Conservation (phyloP, 1,140 invertebrate species). For the Lordiphosa stackelbergi region DNA sequence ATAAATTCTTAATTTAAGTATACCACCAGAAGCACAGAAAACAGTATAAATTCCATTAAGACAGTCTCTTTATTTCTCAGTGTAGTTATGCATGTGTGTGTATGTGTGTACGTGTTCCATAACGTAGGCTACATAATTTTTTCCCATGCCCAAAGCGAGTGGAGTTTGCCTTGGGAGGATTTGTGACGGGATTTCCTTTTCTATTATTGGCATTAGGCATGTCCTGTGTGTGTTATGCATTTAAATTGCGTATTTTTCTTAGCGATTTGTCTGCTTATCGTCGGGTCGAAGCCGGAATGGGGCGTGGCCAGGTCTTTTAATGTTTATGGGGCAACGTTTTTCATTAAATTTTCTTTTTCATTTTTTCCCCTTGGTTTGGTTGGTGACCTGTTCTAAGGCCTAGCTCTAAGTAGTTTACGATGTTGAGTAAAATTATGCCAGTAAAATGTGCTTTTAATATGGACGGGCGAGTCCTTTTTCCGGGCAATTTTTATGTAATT, state of each 20-base stretch:
- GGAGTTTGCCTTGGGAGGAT: slow-evolving; percentile 60
- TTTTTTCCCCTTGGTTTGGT: slow-evolving; percentile 1
- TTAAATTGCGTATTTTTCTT: slow-evolving; percentile 78
- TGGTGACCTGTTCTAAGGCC: slow-evolving; percentile 40
- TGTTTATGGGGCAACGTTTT: slow-evolving; percentile 73
- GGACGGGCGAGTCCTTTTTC: slow-evolving; percentile 34
- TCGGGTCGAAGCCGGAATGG: slow-evolving; percentile 28
- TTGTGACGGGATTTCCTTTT: slow-evolving; percentile 77
- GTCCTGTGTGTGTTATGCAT: slow-evolving; percentile 77
- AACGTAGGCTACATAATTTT: slow-evolving; percentile 67
- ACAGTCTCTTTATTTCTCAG: slow-evolving; percentile 15
- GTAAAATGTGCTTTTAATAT: slow-evolving; percentile 66
- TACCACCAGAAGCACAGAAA: no score
- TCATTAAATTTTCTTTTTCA: slow-evolving; percentile 60
- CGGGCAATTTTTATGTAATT: slow-evolving; percentile 68
- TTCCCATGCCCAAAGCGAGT: slow-evolving; percentile 49
- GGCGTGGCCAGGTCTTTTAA: slow-evolving; percentile 52
- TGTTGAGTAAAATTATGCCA: slow-evolving; percentile 57
- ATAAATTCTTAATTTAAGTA: no score
- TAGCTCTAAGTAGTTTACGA: slow-evolving; percentile 70
- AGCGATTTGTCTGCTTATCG: slow-evolving; percentile 77
- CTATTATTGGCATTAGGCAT: slow-evolving; percentile 78
- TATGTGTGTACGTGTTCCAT: slow-evolving; percentile 29
- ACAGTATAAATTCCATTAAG: no score
- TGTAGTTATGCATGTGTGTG: slow-evolving; percentile 7